These are phyloP conservation scores for Meloidogyne chitwoodi DNA, from an alignment of 1,140 invertebrate species.

Conservation along the genomic window DNA sequence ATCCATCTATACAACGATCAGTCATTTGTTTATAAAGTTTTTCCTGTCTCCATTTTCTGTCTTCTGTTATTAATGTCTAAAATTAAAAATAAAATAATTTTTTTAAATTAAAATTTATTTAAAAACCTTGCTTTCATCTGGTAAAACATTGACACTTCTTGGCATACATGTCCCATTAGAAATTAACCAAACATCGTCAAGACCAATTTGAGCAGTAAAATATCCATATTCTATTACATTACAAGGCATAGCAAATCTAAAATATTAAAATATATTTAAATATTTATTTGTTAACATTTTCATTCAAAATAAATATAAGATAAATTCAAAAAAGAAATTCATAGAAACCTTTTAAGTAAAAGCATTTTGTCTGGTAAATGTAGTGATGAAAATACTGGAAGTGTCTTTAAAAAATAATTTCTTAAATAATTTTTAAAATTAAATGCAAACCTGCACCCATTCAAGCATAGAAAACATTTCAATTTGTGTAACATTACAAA, in stretches of 20 bases:
- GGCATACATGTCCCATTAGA: slow-evolving; percentile 47
- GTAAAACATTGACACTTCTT: slow-evolving; percentile 35
- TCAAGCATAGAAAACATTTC: slow-evolving; percentile 41
- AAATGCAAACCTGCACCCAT: slow-evolving; percentile 29
- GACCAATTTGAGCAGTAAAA: slow-evolving; percentile 39
- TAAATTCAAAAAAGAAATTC: neutral
- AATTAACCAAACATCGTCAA: slow-evolving; percentile 45
- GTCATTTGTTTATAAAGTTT: slow-evolving; percentile 59
- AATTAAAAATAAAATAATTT: neutral
- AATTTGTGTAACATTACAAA: slow-evolving; percentile 41
- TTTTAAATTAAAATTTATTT: neutral
- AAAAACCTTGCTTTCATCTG: slow-evolving; percentile 31
- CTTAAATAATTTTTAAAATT: neutral
- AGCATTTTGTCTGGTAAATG: slow-evolving; percentile 30
- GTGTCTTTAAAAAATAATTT: slow-evolving; percentile 16
- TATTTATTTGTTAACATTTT: no score
- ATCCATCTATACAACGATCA: slow-evolving; percentile 57
- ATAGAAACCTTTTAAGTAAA: slow-evolving; percentile 39
- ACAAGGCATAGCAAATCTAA: slow-evolving; percentile 39
- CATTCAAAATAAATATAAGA: no score
- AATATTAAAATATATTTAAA: no score
- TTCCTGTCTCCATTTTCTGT: slow-evolving; percentile 55
- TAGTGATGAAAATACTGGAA: slow-evolving; percentile 30
- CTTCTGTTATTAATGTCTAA: slow-evolving; percentile 31
- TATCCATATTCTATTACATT: slow-evolving; percentile 44